Evolutionary conservation across 1,140 invertebrate species (phyloP), one percentile per base, ranked within the genome.

Genomic region (Helicoverpa armigera): DNA sequence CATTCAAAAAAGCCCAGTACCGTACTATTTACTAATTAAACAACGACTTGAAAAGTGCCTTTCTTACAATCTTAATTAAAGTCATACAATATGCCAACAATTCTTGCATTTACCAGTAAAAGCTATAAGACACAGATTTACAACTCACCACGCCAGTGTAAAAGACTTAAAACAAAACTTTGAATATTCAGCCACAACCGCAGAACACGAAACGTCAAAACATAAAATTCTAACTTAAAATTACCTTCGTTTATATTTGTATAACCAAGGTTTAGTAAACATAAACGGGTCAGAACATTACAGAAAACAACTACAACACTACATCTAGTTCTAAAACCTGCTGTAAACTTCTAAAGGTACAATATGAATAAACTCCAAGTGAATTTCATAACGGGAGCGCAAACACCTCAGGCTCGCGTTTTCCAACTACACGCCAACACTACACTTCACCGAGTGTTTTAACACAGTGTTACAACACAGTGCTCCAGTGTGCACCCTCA

Each of bases 301-400:
- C 61, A 50, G 16, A 50, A 67, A 35, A 67, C 35, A 67, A 67
- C 35, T 67, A 48, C 63, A 11, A 11, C 63, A 11, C 43, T 69
- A 69, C 9, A 23, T 69, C 65, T 69, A 50, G 48, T 50, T 16
- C 43, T 51, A 43, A 35, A 35, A 67, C 13, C 65, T 69, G 18
- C n/a, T 50, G 23, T 23, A 23, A 69, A 72, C 18, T 53, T 53
- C 18, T 31, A 54, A 48, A 72, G 50, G 50, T 72, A 58, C 70
- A 73, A 58, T 73, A 73, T 73, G 70, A 82, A 79, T 65, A 73
- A 80, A 58, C 65, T 69, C 31, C 18, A 72, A 69, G 51, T 79
- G 67, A 61, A 79, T 72, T 79, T 79, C 67, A 73, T 79, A 79
- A 79, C 78, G 56, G 48, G 65, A 53, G 69, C 65, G 43, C 43